phyloP scores from a whole-genome alignment of 2,113 vertebrate genomes.

The Symphodus melops region DNA sequence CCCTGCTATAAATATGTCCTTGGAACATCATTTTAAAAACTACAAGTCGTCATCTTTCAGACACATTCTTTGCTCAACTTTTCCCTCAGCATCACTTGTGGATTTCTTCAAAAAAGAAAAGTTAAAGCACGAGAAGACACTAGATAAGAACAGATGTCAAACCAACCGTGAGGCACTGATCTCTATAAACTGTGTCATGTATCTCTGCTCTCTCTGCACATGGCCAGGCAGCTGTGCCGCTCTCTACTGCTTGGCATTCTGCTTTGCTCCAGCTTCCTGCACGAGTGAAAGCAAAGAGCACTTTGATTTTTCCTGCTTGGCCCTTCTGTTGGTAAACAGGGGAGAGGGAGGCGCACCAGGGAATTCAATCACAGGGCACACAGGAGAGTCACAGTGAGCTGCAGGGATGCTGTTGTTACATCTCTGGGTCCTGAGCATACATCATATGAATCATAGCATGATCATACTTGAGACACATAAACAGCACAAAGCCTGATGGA shows the following conservation, averaged over 20 bases:
- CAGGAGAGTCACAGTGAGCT: constrained; percentile 16
- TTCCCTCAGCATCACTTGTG: neutral
- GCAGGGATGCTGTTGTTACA: constrained; percentile 13
- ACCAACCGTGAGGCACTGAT: constrained; percentile 12
- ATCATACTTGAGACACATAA: neutral
- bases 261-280: constrained; percentile 72
- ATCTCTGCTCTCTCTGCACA: constrained; percentile 63
- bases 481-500: neutral
- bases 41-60: neutral
- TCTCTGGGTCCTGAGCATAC: neutral
- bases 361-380: constrained; percentile 41
- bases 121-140: constrained; percentile 1
- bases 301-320: constrained; percentile 74
- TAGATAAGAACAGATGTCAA: constrained; percentile 25
- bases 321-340: constrained; percentile 72
- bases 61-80: neutral
- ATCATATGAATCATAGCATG: constrained; percentile 11
- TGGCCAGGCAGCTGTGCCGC: constrained; percentile 75
- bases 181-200: constrained; percentile 49
- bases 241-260: constrained; percentile 80
- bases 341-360: constrained; percentile 45
- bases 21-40: constrained; percentile 12
- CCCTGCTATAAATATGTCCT: neutral
- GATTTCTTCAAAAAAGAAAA: constrained; percentile 10
- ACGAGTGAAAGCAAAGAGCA: constrained; percentile 79